phyloP scores from a whole-genome alignment of 2,113 vertebrate species.

The Dermatemys mawii region DNA sequence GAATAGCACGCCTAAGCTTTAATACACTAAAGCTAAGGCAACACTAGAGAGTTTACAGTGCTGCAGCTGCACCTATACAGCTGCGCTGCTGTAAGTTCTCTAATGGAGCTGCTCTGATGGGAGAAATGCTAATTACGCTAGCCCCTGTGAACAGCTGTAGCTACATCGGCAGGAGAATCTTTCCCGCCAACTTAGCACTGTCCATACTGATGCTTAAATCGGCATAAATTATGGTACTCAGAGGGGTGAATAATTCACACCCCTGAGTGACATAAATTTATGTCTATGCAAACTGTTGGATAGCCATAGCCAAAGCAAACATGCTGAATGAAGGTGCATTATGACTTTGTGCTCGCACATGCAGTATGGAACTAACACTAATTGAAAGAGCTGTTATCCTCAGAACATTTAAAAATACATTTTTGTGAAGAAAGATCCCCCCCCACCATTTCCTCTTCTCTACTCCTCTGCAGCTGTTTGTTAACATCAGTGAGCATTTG shows the following conservation, averaged over 20 bases:
- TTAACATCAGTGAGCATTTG: neutral
- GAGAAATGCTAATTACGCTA: too few species aligned
- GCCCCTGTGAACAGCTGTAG: too few species aligned
- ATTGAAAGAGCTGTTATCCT: slow-evolving; percentile 35
- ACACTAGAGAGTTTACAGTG: too few species aligned
- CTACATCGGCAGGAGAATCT: too few species aligned
- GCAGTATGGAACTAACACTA: slow-evolving; percentile 2
- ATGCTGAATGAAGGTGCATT: slow-evolving; percentile 13
- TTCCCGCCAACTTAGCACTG: too few species aligned
- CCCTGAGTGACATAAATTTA: too few species aligned
- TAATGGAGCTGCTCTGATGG: too few species aligned
- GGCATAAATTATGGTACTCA: too few species aligned
- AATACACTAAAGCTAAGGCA: neutral
- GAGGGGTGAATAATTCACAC: too few species aligned
- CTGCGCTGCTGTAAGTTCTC: too few species aligned
- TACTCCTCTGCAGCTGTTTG: neutral
- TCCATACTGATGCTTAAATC: too few species aligned
- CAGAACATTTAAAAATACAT: neutral
- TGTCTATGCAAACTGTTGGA: neutral
- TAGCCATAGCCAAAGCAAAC: neutral
- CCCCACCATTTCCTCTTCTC: neutral
- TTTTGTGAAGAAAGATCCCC: neutral
- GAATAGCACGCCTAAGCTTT: neutral
- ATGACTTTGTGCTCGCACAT: slow-evolving; percentile 19
- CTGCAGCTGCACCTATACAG: too few species aligned